These are phyloP conservation scores for Mechanitis mazaeus DNA, from an alignment of 2,888 invertebrate species.

Conservation along the genomic window DNA sequence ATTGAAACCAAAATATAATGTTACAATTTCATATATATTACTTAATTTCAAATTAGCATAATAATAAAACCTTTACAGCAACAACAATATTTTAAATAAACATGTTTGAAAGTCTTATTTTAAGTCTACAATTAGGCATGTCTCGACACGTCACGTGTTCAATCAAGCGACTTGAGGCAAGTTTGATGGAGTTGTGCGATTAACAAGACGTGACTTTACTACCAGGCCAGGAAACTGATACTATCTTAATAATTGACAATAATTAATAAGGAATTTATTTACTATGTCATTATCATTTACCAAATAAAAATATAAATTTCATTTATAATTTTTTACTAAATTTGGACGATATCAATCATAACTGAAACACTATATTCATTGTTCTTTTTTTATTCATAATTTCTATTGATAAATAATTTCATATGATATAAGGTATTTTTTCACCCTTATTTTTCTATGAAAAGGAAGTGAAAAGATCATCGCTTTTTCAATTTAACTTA, in stretches of 20 bases:
- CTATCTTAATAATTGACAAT: background rate
- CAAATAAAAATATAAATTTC: background rate
- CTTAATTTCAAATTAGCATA: no score
- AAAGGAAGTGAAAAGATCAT: conserved; percentile 32
- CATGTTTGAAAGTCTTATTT: no score
- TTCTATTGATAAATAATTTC: background rate
- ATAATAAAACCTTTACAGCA: no score
- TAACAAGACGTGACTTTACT: conserved; percentile 57
- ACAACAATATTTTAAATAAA: no score
- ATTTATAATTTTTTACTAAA: no score
- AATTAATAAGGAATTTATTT: background rate
- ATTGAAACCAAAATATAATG: no score
- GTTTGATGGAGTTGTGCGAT: conserved; percentile 65
- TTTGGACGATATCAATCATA: no score
- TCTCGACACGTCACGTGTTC: conserved; percentile 54
- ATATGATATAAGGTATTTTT: background rate
- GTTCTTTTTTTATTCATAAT: no score
- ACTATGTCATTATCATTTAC: background rate
- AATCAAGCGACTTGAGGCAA: conserved; percentile 61
- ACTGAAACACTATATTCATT: no score
- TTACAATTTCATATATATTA: no score
- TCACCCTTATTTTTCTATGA: background rate
- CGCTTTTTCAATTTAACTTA: conserved; percentile 47
- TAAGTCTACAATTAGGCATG: conserved; percentile 10
- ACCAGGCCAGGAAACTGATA: background rate